Evolutionary conservation across 2,888 invertebrate genomes (phyloP).

Genomic region (Polylopha cassiicola): DNA sequence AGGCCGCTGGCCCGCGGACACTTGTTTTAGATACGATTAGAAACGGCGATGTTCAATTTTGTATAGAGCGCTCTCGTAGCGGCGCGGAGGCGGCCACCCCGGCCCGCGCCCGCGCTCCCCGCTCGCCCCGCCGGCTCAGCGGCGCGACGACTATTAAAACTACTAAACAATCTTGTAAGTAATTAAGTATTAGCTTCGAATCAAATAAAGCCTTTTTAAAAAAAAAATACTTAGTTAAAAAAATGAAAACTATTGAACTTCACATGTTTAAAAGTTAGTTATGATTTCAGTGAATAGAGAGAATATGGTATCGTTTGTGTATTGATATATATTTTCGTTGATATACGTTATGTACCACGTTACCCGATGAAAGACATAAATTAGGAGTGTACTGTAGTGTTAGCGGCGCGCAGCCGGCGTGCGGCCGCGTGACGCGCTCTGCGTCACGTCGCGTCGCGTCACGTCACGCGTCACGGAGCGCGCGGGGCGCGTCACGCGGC

Average conservation of each 20-base stretch:
- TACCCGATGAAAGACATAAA: slow-evolving; percentile 75
- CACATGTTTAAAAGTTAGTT: slow-evolving; percentile 71
- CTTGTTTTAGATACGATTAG: slow-evolving; percentile 70
- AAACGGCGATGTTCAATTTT: slow-evolving; percentile 76
- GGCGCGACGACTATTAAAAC: slow-evolving; percentile 61
- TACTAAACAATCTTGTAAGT: slow-evolving; percentile 76
- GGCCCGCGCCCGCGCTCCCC: too few relatives aligned
- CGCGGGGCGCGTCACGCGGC: slow-evolving; percentile 9
- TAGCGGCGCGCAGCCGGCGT: slow-evolving; percentile 26
- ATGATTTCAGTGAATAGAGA: slow-evolving; percentile 70
- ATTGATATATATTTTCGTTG: slow-evolving; percentile 65
- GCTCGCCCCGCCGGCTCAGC: slow-evolving; percentile 28
- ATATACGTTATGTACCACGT: slow-evolving; percentile 69
- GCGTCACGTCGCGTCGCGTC: slow-evolving; percentile 2
- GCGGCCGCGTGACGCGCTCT: slow-evolving; percentile 9
- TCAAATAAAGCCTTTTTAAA: slow-evolving; percentile 75
- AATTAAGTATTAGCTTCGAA: slow-evolving; percentile 77
- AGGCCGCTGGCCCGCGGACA: slow-evolving; percentile 59
- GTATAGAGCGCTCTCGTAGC: slow-evolving; percentile 76
- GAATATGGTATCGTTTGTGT: slow-evolving; percentile 68
- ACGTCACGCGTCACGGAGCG: slow-evolving; percentile 1
- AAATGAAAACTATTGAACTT: slow-evolving; percentile 70
- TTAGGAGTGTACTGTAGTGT: slow-evolving; percentile 56
- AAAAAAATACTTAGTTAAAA: slow-evolving; percentile 64
- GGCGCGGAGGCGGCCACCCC: slow-evolving; percentile 72